A percentile compares a stretch with the other conserved stretches of the same genome.
These are phyloP conservation scores for Mixornis gularis DNA, from an alignment of 2,113 vertebrate species.

Conservation along the genomic window DNA sequence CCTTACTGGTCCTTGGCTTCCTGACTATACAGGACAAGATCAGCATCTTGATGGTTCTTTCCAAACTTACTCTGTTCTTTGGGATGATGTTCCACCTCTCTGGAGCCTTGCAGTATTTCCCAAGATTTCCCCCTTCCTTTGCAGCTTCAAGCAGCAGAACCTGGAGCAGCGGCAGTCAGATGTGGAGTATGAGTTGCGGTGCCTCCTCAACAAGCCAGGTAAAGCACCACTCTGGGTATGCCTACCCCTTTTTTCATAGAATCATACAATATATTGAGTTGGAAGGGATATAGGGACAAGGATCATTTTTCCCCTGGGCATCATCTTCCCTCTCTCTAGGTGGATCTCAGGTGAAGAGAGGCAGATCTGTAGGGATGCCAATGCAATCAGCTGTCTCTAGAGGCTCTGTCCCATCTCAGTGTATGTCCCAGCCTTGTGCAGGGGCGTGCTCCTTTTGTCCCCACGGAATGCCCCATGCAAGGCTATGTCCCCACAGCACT, in stretches of 20 bases:
- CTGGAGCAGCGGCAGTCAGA: slow-evolving; percentile 90
- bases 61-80: background rate
- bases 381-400: background rate
- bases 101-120: background rate
- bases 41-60: background rate
- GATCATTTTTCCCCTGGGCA: background rate
- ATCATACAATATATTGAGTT: background rate
- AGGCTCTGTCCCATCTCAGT: background rate
- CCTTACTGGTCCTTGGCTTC: background rate
- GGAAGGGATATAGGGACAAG: background rate
- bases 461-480: background rate
- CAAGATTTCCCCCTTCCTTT: background rate
- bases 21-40: background rate
- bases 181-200: slow-evolving; percentile 85
- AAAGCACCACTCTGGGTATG: background rate
- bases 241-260: background rate
- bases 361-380: background rate
- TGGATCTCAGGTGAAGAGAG: background rate
- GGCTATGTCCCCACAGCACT: background rate
- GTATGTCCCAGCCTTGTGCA: background rate
- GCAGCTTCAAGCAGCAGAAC: slow-evolving; percentile 86
- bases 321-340: background rate
- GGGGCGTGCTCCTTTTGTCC: background rate
- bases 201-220: slow-evolving; percentile 94
- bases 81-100: background rate